Base-by-base conservation (phyloP, 2,888 invertebrate species). In the Chloroclystis v-ata region DNA sequence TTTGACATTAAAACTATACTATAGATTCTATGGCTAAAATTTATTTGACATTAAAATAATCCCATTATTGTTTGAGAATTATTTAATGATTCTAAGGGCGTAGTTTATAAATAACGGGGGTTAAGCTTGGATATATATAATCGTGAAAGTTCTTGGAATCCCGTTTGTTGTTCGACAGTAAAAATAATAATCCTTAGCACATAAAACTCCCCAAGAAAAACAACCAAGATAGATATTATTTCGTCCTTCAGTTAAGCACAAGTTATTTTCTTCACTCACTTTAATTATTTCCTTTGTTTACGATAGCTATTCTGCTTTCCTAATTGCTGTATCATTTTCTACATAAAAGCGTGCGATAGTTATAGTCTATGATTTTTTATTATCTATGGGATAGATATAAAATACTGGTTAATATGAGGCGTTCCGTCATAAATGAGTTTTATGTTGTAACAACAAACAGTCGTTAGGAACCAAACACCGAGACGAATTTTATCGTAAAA, bases 381-480 rank as follows among this genome's bases (percentile, higher is more conserved):
- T 10, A 33, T 20, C 33, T 20, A 16, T 1, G 14, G 6, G 8
- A 14, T 25, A 32, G 25, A 30, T 42, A 37, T 37, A 48, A 43
- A 43, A 39, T 29, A 16, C 8, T 12, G 24, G n/a, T 28, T 45
- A 33, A 38, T 43, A 38, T 37, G n/a, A 37, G 29, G 35, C 33
- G 28, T 25, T 42, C 28, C 14, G 11, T 35, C 49, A 35, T 49
- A 45, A 49, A 42, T 38, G 24, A 37, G 16, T 49, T 49, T 49
- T 38, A 49, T 45, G 44, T 7, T 48, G 40, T 41, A 11, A 49
- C 38, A 38, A 43, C 44, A 42, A 45, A 45, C 41, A 43, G 29
- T n/a, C 43, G 37, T 37, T 41, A 37, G 26, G 39, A 28, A 44
- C 9, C 16, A 28, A 28, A 32, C 32, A 33, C 24, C 39, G 28